Evolutionary conservation across 2,888 invertebrate species (phyloP).

Genomic region (Copidosoma aretas): DNA sequence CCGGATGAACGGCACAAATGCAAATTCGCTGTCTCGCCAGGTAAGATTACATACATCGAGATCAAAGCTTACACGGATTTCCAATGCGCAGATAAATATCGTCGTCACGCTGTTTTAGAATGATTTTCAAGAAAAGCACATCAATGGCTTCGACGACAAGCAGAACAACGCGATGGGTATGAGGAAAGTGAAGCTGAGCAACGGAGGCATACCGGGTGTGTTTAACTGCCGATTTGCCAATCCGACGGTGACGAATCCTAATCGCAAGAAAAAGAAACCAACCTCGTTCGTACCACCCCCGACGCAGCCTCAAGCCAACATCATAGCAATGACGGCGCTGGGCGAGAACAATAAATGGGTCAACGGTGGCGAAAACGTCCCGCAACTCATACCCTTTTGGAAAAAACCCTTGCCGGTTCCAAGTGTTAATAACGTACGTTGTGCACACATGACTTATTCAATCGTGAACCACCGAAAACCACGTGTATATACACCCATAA

Average conservation of each 20-base stretch:
- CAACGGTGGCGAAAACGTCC: constrained; percentile 51
- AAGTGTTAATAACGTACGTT: constrained; percentile 53
- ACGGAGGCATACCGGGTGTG: constrained; percentile 77
- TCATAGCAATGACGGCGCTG: constrained; percentile 46
- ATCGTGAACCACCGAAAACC: too few relatives aligned
- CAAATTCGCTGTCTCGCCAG: constrained; percentile 49
- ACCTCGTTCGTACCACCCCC: constrained; percentile 85
- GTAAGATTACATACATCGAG: constrained; percentile 39
- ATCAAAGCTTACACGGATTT: too few relatives aligned
- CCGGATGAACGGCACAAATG: constrained; percentile 58
- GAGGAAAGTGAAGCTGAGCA: constrained; percentile 55
- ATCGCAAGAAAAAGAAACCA: constrained; percentile 89
- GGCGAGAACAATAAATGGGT: constrained; percentile 55
- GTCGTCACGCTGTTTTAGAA: constrained; percentile 20
- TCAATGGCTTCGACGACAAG: constrained; percentile 30
- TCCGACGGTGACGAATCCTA: constrained; percentile 72
- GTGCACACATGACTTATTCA: too few relatives aligned
- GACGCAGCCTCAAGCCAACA: constrained; percentile 60
- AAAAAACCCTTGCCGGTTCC: constrained; percentile 72
- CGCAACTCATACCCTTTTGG: constrained; percentile 73
- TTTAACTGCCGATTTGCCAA: constrained; percentile 87
- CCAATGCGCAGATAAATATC: too few relatives aligned
- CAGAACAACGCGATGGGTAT: constrained; percentile 27
- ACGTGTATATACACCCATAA: too few relatives aligned
- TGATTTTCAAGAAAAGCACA: constrained; percentile 31